These are phyloP conservation scores for Anthopleura sola DNA, from an alignment of 64 coral and sea anemone species.

Conservation along the genomic window DNA sequence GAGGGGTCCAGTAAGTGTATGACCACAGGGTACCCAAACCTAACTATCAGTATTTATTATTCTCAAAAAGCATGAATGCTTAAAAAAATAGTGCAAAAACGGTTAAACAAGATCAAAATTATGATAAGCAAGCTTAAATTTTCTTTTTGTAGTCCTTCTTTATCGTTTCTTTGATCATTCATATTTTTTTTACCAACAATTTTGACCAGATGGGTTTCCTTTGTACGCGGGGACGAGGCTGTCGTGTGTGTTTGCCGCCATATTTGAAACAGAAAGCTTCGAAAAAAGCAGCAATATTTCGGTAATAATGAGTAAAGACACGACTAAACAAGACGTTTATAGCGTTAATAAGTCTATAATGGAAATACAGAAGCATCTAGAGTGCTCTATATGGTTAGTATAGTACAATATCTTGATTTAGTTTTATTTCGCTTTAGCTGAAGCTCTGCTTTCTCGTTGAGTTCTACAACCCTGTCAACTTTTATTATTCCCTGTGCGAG, in stretches of 20 bases:
- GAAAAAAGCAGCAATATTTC: not conserved
- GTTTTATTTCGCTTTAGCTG: not conserved
- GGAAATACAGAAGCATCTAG: not conserved
- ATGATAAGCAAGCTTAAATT: not conserved
- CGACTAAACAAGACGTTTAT: not conserved
- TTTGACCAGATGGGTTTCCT: not conserved
- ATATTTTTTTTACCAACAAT: not conserved
- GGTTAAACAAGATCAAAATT: not conserved
- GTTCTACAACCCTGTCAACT: too few species aligned
- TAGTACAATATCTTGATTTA: not conserved
- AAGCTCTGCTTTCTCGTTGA: too few species aligned
- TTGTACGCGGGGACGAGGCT: not conserved
- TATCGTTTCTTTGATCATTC: not conserved
- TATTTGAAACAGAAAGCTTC: not conserved
- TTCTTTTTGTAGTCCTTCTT: not conserved
- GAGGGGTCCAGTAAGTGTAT: too few species aligned
- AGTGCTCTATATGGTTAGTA: conserved; percentile 11
- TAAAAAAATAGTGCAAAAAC: not conserved
- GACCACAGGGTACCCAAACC: not conserved
- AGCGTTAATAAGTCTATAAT: not conserved
- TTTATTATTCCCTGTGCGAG: too few species aligned
- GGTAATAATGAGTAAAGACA: not conserved
- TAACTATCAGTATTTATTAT: not conserved
- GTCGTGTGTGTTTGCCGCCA: not conserved
- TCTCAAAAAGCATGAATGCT: not conserved